Conservation (phyloP, 2,113 vertebrate species). For the Myrmecophaga tridactyla region DNA sequence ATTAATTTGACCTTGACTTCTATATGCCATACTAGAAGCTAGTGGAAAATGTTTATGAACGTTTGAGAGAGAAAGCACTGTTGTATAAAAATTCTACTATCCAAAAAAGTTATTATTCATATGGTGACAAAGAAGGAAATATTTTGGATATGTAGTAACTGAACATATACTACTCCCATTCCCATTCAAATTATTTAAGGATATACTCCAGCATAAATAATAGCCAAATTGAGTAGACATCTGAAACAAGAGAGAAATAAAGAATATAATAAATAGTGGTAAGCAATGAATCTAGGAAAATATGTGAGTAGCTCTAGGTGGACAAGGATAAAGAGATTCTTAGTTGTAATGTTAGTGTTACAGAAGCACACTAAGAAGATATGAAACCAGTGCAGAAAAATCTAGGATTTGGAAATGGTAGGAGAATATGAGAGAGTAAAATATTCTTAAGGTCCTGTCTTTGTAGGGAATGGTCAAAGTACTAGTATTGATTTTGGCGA, state of each 20-base stretch:
- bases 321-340: background rate
- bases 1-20: background rate
- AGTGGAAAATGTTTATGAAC: background rate
- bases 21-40: background rate
- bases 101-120: background rate
- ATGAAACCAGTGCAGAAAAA: slow-evolving; percentile 10
- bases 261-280: background rate
- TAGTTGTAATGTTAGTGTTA: background rate
- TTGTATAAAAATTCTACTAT: background rate
- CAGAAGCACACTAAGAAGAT: background rate
- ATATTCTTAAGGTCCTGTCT: background rate
- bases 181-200: slow-evolving; percentile 23
- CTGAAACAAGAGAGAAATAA: background rate
- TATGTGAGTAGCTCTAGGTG: background rate
- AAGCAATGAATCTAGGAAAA: background rate
- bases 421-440: background rate
- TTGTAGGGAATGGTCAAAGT: background rate
- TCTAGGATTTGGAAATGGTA: background rate
- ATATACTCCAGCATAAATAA: background rate
- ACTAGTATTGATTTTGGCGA: background rate
- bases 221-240: background rate
- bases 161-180: background rate
- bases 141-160: background rate
- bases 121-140: background rate
- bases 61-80: background rate